Conservation (phyloP, 2,888 invertebrate species). For the Notodonta dromedarius region DNA sequence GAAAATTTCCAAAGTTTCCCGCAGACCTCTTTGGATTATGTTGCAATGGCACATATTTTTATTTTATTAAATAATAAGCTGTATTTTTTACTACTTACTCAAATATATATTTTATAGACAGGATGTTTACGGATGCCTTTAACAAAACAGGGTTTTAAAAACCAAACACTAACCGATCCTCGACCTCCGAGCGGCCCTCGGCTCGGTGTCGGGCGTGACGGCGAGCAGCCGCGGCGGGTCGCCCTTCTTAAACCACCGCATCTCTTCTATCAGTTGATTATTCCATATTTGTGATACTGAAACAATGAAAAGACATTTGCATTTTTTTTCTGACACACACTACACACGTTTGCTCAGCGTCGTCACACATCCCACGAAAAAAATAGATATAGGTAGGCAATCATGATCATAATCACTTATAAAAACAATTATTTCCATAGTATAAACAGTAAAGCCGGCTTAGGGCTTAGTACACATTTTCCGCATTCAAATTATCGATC, state of each 20-base stretch:
- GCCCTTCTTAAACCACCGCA: slow-evolving; percentile 90
- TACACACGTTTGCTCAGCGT: no score
- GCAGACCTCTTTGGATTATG: no score
- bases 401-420: background rate
- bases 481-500: background rate
- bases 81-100: no score
- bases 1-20: no score
- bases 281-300: slow-evolving; percentile 55
- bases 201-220: slow-evolving; percentile 85
- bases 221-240: slow-evolving; percentile 88
- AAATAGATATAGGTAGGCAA: background rate
- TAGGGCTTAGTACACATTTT: background rate
- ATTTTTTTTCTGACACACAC: background rate
- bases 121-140: no score
- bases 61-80: no score
- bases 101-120: no score
- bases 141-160: no score
- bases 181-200: slow-evolving; percentile 65
- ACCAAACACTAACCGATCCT: slow-evolving; percentile 71
- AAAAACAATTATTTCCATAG: no score
- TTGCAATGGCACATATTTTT: no score
- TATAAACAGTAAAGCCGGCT: background rate
- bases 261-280: slow-evolving; percentile 56
- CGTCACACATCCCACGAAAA: no score
- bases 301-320: slow-evolving; percentile 36